Evolutionary conservation across 23 tunicate genomes (phyloP).

Genomic region (Botrylloides violaceus): DNA sequence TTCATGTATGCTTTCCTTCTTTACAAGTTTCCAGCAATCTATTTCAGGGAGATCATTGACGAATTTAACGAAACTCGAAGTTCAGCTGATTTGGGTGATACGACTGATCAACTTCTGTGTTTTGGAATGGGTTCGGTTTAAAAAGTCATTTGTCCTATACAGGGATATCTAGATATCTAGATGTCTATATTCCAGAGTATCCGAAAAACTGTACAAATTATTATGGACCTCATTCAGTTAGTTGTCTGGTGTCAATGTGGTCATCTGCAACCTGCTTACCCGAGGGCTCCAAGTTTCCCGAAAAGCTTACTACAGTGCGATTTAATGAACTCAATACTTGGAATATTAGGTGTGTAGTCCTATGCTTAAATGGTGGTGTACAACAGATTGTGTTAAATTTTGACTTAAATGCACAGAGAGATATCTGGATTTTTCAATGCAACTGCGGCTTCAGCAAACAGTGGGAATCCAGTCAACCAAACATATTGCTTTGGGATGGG

Average conservation of each 20-base stretch:
- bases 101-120: background rate
- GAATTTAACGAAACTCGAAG: background rate
- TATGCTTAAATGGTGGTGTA: background rate
- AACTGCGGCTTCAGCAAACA: background rate
- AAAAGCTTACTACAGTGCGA: conserved; percentile 4
- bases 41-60: conserved; percentile 12
- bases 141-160: too few relatives aligned
- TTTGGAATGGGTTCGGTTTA: conserved; percentile 11
- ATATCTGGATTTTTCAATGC: background rate
- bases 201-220: conserved; percentile 10
- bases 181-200: too few relatives aligned
- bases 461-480: conserved; percentile 12
- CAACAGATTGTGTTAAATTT: background rate
- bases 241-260: conserved; percentile 30
- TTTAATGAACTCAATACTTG: background rate
- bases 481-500: conserved; percentile 23
- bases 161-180: too few relatives aligned
- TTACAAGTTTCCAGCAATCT: background rate
- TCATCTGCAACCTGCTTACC: conserved; percentile 11
- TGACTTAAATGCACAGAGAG: background rate
- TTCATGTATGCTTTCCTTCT: background rate
- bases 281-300: conserved; percentile 12
- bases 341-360: conserved; percentile 4
- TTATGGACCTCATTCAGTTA: conserved; percentile 23
- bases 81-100: background rate